Conservation (phyloP, 1,140 invertebrate genomes). For the Lethrus apterus region DNA sequence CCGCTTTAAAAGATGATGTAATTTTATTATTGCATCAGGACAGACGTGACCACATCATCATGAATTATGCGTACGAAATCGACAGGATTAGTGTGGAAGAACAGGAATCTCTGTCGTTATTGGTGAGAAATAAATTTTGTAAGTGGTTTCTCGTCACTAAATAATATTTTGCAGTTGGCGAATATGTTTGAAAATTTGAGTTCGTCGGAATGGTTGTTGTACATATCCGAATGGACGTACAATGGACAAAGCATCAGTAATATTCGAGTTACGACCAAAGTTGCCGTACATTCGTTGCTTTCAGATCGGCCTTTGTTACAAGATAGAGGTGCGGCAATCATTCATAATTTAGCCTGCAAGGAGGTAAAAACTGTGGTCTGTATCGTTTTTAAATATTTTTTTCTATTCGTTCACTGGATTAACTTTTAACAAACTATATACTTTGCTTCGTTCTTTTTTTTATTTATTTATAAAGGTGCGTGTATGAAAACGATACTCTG, state of each 20-base stretch:
- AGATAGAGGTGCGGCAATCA: constrained; percentile 74
- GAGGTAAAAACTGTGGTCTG: constrained; percentile 95
- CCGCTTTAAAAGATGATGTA: constrained; percentile 81
- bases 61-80: constrained; percentile 81
- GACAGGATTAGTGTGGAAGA: constrained; percentile 69
- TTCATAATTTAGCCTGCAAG: constrained; percentile 89
- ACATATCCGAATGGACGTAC: constrained; percentile 85
- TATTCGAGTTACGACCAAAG: constrained; percentile 83
- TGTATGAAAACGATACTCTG: constrained; percentile 5
- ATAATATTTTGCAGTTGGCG: constrained; percentile 61
- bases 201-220: constrained; percentile 86
- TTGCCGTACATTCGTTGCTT: constrained; percentile 78
- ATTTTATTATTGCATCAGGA: constrained; percentile 87
- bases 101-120: constrained; percentile 69
- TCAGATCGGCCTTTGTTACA: constrained; percentile 65
- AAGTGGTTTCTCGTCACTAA: neutral
- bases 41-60: constrained; percentile 77
- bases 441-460: neutral
- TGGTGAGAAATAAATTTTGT: constrained; percentile 54
- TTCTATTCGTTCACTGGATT: constrained; percentile 3
- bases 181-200: constrained; percentile 86
- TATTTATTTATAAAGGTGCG: neutral
- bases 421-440: neutral
- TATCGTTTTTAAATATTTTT: constrained; percentile 45
- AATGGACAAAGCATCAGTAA: constrained; percentile 71